Base-by-base conservation (phyloP, 2,888 invertebrate species). In the Saturnia pavonia region DNA sequence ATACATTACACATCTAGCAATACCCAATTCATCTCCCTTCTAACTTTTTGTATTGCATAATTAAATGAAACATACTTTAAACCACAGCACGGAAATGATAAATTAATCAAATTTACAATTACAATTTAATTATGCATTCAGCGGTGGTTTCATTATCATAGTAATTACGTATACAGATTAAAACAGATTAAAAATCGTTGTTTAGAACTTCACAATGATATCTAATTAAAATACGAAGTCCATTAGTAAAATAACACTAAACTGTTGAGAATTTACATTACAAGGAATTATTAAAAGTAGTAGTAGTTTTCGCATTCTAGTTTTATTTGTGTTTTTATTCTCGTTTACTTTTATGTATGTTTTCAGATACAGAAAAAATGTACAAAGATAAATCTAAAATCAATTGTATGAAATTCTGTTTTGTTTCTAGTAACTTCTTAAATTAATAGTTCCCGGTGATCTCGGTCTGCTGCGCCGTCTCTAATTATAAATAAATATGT, bases 391-490 rank as follows among this genome's bases (percentile, higher is more conserved):
- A 60, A 60, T 27, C 25, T 12, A 60, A 27, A 27, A 54, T 25
- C n/a, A 54, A 9, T 54, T 51, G 22, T 22, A 60, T 3, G 57
- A 27, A 25, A 60, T 27, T 40, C 19, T 6, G 34, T 34, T 63
- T 7, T 16, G 7, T 22, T 68, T 40, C 19, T 67, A 11, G 42
- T 25, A 16, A 27, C 22, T 67, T 54, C 42, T 48, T 42, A 11
- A 42, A 25, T 70, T 67, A 14, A 14, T 22, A 9, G 40, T 75
- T 83, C 80, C 69, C 63, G 70, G 79, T 63, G 72, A 72, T 75
- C 73, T 76, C 83, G 81, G 83, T 85, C 81, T 78, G 78, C 80
- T 81, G 83, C 81, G 81, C 19, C 27, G 7, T 40, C 34, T 84
- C 82, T 89, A 88, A 89, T 89, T n/a, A n/a, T n/a, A n/a, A n/a